These are phyloP conservation scores for Synergus laeviventris DNA, from an alignment of 2,888 invertebrate species.

Conservation along the genomic window DNA sequence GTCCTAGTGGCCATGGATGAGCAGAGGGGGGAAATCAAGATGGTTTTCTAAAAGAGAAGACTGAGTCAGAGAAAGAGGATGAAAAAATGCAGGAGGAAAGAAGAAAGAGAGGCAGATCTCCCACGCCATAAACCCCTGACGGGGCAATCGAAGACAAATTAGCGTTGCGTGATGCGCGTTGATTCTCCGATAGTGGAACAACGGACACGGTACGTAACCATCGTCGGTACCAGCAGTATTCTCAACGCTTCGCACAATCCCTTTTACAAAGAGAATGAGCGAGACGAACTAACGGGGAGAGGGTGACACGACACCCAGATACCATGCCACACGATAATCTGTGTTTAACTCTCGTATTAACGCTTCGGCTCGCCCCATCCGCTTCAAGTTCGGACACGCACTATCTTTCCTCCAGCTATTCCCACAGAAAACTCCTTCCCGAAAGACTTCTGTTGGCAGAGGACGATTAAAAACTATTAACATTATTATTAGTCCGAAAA, in stretches of 20 bases:
- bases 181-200: slow-evolving; percentile 74
- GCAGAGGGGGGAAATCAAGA: slow-evolving; percentile 31
- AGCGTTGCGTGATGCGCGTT: slow-evolving; percentile 76
- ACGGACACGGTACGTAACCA: slow-evolving; percentile 68
- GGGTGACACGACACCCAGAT: slow-evolving; percentile 57
- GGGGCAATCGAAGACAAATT: slow-evolving; percentile 75
- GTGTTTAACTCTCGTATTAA: slow-evolving; percentile 56
- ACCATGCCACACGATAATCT: slow-evolving; percentile 57
- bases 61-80: slow-evolving; percentile 38
- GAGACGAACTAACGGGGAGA: slow-evolving; percentile 47
- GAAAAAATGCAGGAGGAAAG: slow-evolving; percentile 41
- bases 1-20: slow-evolving; percentile 43
- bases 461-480: background rate
- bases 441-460: background rate
- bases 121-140: slow-evolving; percentile 70
- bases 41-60: slow-evolving; percentile 37
- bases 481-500: too few species aligned
- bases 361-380: slow-evolving; percentile 43
- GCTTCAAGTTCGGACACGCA: slow-evolving; percentile 48
- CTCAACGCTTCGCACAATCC: slow-evolving; percentile 50
- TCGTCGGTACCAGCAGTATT: slow-evolving; percentile 51
- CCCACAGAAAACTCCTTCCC: slow-evolving; percentile 16
- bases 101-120: slow-evolving; percentile 62
- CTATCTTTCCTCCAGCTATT: slow-evolving; percentile 38
- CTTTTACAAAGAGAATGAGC: slow-evolving; percentile 52